A percentile compares a stretch with the other conserved stretches of the same genome.
These are phyloP conservation scores for Phocoena phocoena DNA, from an alignment of 2,113 vertebrate genomes.

Conservation along the genomic window DNA sequence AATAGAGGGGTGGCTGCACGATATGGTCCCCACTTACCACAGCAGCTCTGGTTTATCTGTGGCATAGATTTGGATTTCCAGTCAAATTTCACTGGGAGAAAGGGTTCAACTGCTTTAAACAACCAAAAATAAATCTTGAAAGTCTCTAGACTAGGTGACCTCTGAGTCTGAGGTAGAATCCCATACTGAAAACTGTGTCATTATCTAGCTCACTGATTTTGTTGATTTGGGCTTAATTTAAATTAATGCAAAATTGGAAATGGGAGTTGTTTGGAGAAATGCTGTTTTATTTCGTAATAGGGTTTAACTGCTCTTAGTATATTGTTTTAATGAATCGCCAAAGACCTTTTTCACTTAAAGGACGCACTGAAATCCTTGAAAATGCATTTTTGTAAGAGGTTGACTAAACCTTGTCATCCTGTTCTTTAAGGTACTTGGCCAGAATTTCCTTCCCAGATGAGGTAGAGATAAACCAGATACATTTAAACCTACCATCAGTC, in stretches of 20 bases:
- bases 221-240: constrained; percentile 54
- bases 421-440: background rate
- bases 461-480: background rate
- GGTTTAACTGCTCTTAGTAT: constrained; percentile 59
- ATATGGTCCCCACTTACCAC: fast-evolving
- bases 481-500: background rate
- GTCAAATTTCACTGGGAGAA: background rate
- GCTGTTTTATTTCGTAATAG: constrained; percentile 55
- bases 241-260: constrained; percentile 49
- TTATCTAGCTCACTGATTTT: constrained; percentile 55
- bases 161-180: background rate
- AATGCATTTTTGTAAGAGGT: constrained; percentile 46
- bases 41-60: background rate
- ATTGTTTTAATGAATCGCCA: constrained; percentile 56
- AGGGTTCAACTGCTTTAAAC: background rate
- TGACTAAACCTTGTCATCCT: background rate
- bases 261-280: constrained; percentile 50
- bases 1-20: background rate
- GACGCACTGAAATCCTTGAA: constrained; percentile 49
- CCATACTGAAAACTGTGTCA: constrained; percentile 25
- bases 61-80: background rate
- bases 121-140: background rate
- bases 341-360: constrained; percentile 60
- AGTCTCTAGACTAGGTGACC: background rate
- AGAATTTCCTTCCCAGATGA: background rate